A percentile compares a stretch with the other conserved stretches of the same genome.
phyloP scores from a whole-genome alignment of 2,888 invertebrate genomes.

The Branchipolynoe longqiensis region DNA sequence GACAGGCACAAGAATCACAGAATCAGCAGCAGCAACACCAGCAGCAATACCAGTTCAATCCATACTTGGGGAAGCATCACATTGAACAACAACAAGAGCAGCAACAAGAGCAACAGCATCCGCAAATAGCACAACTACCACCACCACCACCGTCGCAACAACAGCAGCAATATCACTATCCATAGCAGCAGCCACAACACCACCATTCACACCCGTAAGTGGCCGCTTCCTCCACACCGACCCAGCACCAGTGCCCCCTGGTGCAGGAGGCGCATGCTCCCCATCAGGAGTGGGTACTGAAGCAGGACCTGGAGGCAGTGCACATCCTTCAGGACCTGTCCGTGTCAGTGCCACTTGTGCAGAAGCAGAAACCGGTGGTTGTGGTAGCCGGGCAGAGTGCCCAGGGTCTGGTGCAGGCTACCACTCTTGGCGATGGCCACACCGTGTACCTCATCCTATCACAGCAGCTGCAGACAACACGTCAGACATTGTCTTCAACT shows the following conservation, averaged over 20 bases:
- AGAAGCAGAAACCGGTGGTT: neutral
- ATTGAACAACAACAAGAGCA: neutral
- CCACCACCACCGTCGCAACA: neutral
- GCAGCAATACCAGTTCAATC: neutral
- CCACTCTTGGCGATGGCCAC: no score
- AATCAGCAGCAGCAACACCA: neutral
- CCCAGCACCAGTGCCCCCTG: neutral
- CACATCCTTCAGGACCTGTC: conserved; percentile 12
- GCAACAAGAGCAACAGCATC: conserved; percentile 15
- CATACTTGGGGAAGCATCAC: neutral
- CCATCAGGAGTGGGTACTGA: neutral
- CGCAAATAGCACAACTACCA: neutral
- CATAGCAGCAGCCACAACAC: neutral
- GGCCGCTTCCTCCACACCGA: neutral
- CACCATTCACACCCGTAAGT: neutral
- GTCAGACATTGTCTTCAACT: no score
- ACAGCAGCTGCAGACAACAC: no score
- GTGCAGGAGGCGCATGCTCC: neutral
- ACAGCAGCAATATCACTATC: neutral
- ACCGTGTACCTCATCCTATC: no score
- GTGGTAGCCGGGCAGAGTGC: neutral
- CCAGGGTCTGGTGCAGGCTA: no score
- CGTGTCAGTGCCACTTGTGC: neutral
- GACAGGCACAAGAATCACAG: neutral
- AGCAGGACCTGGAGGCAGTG: neutral